phyloP scores from a whole-genome alignment of 2,888 invertebrate species.

The Tridacna gigas region DNA sequence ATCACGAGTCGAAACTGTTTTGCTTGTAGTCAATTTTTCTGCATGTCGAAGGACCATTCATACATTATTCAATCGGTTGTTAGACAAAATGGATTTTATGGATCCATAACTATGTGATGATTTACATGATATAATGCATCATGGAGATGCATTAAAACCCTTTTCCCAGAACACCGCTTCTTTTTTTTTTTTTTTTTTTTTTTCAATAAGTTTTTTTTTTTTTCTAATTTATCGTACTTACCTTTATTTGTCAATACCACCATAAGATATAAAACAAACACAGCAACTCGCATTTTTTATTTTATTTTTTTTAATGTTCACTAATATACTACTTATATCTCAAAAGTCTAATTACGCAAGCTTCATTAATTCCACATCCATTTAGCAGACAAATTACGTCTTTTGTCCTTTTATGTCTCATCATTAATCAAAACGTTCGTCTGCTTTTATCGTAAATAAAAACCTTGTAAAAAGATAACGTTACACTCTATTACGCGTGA shows the following conservation, averaged over 20 bases:
- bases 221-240: neutral
- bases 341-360: neutral
- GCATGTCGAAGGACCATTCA: too few species aligned
- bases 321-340: neutral
- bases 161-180: neutral
- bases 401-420: neutral
- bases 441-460: constrained; percentile 20
- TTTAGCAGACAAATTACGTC: constrained; percentile 20
- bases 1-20: too few species aligned
- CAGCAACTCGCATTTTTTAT: neutral
- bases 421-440: constrained; percentile 3
- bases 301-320: neutral
- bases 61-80: too few species aligned
- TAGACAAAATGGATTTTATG: too few species aligned
- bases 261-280: neutral
- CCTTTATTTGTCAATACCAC: too few species aligned
- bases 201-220: neutral
- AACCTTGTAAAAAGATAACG: neutral
- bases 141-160: neutral
- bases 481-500: neutral
- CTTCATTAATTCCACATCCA: constrained; percentile 10
- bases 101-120: too few species aligned
- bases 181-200: neutral
- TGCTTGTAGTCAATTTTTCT: too few species aligned
- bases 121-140: too few species aligned